A percentile compares a stretch with the other conserved stretches of the same genome.
Conservation (phyloP, 2,888 invertebrate genomes). For the Tromatobia lineatoria region DNA sequence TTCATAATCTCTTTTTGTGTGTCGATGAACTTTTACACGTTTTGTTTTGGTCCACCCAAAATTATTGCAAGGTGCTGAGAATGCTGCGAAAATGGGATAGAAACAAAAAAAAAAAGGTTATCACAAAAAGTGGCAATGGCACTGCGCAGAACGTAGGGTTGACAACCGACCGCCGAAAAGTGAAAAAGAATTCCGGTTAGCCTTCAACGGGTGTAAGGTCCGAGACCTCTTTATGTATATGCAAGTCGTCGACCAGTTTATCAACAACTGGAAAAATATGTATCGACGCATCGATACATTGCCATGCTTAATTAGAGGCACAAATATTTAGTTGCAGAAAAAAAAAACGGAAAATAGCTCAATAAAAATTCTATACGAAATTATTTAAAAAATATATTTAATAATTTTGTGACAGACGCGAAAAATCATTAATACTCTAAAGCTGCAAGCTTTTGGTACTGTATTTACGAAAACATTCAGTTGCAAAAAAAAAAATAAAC, state of each 20-base stretch:
- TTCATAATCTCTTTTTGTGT: too few species aligned
- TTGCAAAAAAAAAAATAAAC: too few species aligned
- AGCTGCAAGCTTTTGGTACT: too few species aligned
- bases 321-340: too few species aligned
- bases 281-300: neutral
- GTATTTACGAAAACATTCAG: too few species aligned
- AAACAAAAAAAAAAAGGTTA: slow-evolving; percentile 29
- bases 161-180: slow-evolving; percentile 61
- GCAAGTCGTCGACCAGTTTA: slow-evolving; percentile 21
- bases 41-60: neutral
- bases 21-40: too few species aligned
- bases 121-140: slow-evolving; percentile 27
- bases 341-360: too few species aligned
- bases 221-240: slow-evolving; percentile 52
- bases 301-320: too few species aligned
- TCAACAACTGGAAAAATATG: slow-evolving; percentile 22
- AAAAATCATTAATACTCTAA: too few species aligned
- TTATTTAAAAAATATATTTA: too few species aligned
- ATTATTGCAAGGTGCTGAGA: slow-evolving; percentile 7
- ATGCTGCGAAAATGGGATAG: slow-evolving; percentile 24
- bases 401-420: too few species aligned
- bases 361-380: too few species aligned
- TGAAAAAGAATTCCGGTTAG: slow-evolving; percentile 64
- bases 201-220: slow-evolving; percentile 63
- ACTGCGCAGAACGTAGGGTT: slow-evolving; percentile 32